Evolutionary conservation across 1,140 invertebrate species (phyloP), one percentile per base, ranked within the genome.

Genomic region (Trachelipus rathkii): DNA sequence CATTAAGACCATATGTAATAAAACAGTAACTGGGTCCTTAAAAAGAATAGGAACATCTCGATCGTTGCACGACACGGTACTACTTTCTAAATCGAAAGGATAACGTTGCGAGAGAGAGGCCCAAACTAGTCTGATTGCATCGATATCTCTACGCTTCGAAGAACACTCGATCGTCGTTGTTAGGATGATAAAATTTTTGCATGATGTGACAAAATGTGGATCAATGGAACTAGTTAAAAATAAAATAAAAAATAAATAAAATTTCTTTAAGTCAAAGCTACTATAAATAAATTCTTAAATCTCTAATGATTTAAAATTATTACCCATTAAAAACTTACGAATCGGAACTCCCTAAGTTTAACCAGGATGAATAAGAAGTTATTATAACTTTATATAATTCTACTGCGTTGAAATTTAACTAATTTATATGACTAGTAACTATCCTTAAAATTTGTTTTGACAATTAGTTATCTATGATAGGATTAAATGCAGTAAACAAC

Each of bases 171-270:
- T 87, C 86, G 89, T 89, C 4, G 89, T 86, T 3, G 88, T 89
- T 91, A n/a, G 89, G 91, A 78, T 88, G 89, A 89, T 77, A 93
- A 85, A 7, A 91, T 86, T 73, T 92, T 90, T 43, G 93, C 91
- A 85, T 96, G 93, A 80, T 93, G 90, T 15, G 92, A 92, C 73
- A 97, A 85, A 6, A 97, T 93, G 82, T 95, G 93, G 71, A 97
- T 86, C 44, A 97, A 85, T 19, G 94, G 94, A 82, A 95, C 94
- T 92, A 85, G 13, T 86, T 86, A 77, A 13, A 74, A 73, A 77
- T 81, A 78, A 73, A 79, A 81, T 76, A 72, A 60, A 81, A 70
- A 78, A 33, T 71, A 33, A 75, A 73, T 45, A 13, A n/a, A n/a
- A n/a, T n/a, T n/a, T n/a, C n/a, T n/a, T n/a, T n/a, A n/a, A n/a